Evolutionary conservation across 1,140 invertebrate species (phyloP).

Genomic region (Globodera rostochiensis): DNA sequence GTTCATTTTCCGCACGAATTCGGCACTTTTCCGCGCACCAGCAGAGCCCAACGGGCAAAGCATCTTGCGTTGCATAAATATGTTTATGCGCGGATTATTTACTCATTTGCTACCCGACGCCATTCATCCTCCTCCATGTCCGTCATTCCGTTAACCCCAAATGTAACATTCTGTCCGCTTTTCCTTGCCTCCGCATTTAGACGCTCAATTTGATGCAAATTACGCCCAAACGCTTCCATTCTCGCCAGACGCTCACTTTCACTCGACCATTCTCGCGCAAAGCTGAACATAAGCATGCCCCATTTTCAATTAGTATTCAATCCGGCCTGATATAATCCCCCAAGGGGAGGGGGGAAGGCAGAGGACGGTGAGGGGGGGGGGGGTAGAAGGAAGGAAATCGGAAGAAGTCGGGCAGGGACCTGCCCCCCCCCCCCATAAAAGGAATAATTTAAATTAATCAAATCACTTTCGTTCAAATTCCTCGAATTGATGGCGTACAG

Average conservation of each 20-base stretch:
- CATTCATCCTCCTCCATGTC: slow-evolving; percentile 56
- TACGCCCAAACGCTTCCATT: slow-evolving; percentile 26
- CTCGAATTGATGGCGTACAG: neutral
- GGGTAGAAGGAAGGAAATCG: too few species aligned
- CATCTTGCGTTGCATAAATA: slow-evolving; percentile 39
- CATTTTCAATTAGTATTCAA: neutral
- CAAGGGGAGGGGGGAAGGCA: too few species aligned
- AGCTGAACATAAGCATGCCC: neutral
- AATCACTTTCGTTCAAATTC: slow-evolving; percentile 9
- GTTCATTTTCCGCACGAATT: slow-evolving; percentile 47
- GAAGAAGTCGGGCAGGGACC: too few species aligned
- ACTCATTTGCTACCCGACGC: slow-evolving; percentile 27
- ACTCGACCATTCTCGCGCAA: slow-evolving; percentile 5
- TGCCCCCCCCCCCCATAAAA: too few species aligned
- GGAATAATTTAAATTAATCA: neutral
- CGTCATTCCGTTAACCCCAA: slow-evolving; percentile 51
- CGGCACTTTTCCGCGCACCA: slow-evolving; percentile 29
- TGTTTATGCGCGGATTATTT: neutral
- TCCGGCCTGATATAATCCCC: too few species aligned
- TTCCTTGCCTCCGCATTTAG: slow-evolving; percentile 27
- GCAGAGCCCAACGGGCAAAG: slow-evolving; percentile 43
- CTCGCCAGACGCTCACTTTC: slow-evolving; percentile 19
- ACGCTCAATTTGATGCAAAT: slow-evolving; percentile 34
- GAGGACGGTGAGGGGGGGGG: too few species aligned
- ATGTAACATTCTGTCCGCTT: slow-evolving; percentile 30